phyloP scores from a whole-genome alignment of 2,113 vertebrate genomes.

The Chinchilla lanigera region DNA sequence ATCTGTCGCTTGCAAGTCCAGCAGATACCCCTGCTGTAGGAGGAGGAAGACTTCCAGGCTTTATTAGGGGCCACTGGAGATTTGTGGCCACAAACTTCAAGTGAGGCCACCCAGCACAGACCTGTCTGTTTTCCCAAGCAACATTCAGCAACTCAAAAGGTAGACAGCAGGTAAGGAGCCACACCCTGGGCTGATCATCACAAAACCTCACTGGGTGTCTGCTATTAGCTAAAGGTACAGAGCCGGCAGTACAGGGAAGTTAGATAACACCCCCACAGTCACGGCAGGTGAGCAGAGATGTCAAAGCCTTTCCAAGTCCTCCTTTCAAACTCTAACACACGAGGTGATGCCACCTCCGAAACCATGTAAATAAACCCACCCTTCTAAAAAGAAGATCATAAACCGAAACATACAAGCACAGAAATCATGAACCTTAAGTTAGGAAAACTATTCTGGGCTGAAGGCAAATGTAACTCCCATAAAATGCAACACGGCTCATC shows the following conservation, averaged over 20 bases:
- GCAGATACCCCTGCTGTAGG: neutral
- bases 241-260: neutral
- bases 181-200: neutral
- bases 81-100: neutral
- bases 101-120: neutral
- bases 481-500: fast-evolving
- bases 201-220: neutral
- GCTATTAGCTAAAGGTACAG: neutral
- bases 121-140: neutral
- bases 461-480: neutral
- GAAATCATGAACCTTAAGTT: neutral
- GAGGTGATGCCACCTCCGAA: neutral
- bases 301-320: neutral
- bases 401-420: neutral
- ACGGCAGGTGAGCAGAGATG: neutral
- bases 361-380: neutral
- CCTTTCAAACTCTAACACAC: neutral
- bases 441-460: neutral
- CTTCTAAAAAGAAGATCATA: neutral
- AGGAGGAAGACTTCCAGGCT: neutral
- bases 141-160: neutral
- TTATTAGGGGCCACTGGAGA: fast-evolving
- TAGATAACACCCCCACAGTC: neutral
- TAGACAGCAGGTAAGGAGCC: neutral
- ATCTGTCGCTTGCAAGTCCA: neutral